These are phyloP conservation scores for Lepus oiostolus DNA, from an alignment of 2,797 vertebrate species.

Conservation along the genomic window DNA sequence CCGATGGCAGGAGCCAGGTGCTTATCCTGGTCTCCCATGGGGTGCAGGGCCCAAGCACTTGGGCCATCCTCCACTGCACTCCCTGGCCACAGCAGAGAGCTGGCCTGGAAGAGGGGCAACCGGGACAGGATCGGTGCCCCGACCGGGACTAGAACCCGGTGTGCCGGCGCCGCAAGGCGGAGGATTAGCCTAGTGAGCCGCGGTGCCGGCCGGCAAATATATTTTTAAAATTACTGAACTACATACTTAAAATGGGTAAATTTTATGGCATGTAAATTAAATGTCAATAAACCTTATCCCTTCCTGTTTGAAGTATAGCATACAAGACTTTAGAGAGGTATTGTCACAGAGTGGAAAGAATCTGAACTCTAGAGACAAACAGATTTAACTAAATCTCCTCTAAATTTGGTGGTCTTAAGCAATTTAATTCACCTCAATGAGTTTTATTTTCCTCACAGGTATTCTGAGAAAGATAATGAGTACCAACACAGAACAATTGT, in stretches of 20 bases:
- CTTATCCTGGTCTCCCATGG: too few relatives aligned
- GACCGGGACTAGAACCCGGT: too few relatives aligned
- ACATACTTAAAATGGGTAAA: not conserved
- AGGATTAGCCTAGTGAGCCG: too few relatives aligned
- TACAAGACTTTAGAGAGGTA: not conserved
- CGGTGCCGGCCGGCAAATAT: not conserved
- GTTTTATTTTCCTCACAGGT: not conserved
- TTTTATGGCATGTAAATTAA: not conserved
- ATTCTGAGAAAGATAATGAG: slow-evolving; percentile 24
- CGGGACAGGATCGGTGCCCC: too few relatives aligned
- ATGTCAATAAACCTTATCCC: not conserved
- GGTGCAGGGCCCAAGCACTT: too few relatives aligned
- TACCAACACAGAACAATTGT: not conserved
- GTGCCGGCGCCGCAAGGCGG: too few relatives aligned
- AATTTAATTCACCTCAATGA: not conserved
- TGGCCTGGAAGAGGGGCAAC: too few relatives aligned
- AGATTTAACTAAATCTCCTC: not conserved
- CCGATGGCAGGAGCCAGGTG: too few relatives aligned
- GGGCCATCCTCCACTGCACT: too few relatives aligned
- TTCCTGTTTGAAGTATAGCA: not conserved
- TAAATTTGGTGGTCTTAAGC: not conserved
- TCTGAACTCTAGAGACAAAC: not conserved
- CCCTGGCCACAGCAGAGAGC: too few relatives aligned
- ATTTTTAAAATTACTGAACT: not conserved
- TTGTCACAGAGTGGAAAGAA: not conserved